These are phyloP conservation scores for Eulimnadia texana DNA, from an alignment of 1,140 invertebrate species.

Conservation along the genomic window DNA sequence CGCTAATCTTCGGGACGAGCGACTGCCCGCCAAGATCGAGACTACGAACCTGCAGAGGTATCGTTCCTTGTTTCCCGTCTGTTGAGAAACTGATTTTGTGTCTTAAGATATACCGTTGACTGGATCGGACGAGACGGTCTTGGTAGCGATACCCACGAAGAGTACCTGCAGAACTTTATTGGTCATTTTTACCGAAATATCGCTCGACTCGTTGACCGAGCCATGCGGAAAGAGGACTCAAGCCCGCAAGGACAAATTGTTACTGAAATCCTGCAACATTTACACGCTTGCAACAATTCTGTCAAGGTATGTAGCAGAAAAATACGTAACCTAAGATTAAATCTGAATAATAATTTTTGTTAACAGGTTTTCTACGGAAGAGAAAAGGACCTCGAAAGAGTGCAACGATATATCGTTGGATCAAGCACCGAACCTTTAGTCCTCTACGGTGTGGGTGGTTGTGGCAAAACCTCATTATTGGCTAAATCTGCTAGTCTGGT, in stretches of 20 bases:
- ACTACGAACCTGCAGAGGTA: constrained; percentile 73
- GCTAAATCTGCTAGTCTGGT: constrained; percentile 80
- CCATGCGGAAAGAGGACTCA: constrained; percentile 88
- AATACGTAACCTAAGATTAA: too few relatives aligned
- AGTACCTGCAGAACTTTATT: constrained; percentile 91
- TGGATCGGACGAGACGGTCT: constrained; percentile 93
- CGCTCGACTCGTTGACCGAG: constrained; percentile 76
- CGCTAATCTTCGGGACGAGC: constrained; percentile 73
- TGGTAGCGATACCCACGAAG: constrained; percentile 78
- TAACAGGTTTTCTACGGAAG: constrained; percentile 78
- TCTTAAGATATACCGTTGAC: constrained; percentile 89
- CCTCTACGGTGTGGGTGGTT: constrained; percentile 90
- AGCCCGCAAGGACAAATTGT: constrained; percentile 86
- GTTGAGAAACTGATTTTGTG: too few relatives aligned
- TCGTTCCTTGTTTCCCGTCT: not conserved
- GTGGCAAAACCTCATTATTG: constrained; percentile 90
- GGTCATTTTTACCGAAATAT: constrained; percentile 91
- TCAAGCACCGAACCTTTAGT: constrained; percentile 70
- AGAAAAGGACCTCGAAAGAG: constrained; percentile 66
- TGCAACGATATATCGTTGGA: constrained; percentile 74
- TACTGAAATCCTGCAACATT: constrained; percentile 89
- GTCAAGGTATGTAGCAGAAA: constrained; percentile 51
- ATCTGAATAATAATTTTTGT: not conserved
- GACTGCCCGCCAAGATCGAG: constrained; percentile 74
- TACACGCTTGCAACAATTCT: constrained; percentile 92